Base-by-base conservation (phyloP, 2,113 vertebrate genomes). In the Capreolus pygargus region DNA sequence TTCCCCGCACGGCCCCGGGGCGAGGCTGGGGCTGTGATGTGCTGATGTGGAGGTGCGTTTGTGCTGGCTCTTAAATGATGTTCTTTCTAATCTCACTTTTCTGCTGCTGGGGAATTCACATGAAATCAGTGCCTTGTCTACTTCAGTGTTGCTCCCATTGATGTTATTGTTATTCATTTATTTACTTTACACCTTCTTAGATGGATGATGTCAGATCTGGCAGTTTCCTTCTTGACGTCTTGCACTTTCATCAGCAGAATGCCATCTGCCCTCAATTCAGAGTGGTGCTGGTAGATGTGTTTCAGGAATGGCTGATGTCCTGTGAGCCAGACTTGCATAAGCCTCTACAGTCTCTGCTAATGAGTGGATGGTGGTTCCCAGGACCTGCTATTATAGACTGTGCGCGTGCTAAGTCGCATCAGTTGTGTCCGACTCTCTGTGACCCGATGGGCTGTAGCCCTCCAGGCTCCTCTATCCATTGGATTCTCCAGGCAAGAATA, bases 251-350 rank as follows among this genome's bases (percentile, higher is more conserved):
- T 96, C 97, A 74, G 94, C 92, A 43, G 57, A 92, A 97, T 1
- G 16, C 98, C 97, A 97, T 91, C 94, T 98, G 97, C 92, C 84
- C 89, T 91, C 96, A 36, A 95, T 83, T 87, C 60, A 43, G 86
- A 60, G 89, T 14, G 19, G 64, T 33, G 39, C 79, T 50, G 67
- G 84, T 15, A 12, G 33, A 10, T 89, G 52, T 50, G 33, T 52
- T n/a, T 57, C 64, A 78, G 89, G 76, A 94, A 87, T 83, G 28
- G 95, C 61, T 52, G 81, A 67, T 88, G 91, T 90, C 87, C 88
- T 54, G 55, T 33, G 76, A 93, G 36, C 50, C 61, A 21, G 82
- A 91, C 79, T 96, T 94, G 76, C 87, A 94, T 70, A 83, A 76
- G 27, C 54, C 36, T 92, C 60, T 70, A n/a, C 36, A 57, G 78